Percentiles rank a stretch among this genome's conserved stretches.
Conservation (phyloP, 2,888 invertebrate genomes). For the Neocrepidodera transversa region DNA sequence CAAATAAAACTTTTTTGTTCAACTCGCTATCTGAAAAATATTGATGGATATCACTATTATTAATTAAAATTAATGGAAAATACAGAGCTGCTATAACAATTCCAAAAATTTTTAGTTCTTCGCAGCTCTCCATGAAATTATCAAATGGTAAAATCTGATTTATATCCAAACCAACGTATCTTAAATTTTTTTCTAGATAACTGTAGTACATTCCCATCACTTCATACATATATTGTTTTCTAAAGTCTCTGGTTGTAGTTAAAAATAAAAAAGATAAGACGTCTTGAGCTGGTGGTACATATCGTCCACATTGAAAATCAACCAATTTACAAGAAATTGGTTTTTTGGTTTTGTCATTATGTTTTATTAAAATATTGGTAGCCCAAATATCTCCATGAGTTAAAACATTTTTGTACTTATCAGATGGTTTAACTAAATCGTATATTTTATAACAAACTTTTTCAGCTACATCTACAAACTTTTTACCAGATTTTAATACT, state of each 20-base stretch:
- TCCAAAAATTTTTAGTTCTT: constrained; percentile 52
- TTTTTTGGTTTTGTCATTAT: constrained; percentile 39
- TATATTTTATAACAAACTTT: constrained; percentile 44
- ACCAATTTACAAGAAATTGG: constrained; percentile 53
- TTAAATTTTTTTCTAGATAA: constrained; percentile 49
- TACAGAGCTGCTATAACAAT: constrained; percentile 50
- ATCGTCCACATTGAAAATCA: constrained; percentile 60
- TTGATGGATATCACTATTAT: constrained; percentile 41
- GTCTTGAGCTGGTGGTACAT: constrained; percentile 72
- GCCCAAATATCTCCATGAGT: constrained; percentile 72
- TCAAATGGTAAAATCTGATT: constrained; percentile 47
- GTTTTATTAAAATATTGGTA: constrained; percentile 62
- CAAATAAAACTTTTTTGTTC: constrained; percentile 44
- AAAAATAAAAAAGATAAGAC: constrained; percentile 59
- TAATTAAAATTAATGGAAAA: constrained; percentile 51
- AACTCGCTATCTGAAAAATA: constrained; percentile 45
- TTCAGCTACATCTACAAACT: constrained; percentile 42
- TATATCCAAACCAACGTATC: constrained; percentile 42
- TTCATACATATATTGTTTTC: constrained; percentile 47
- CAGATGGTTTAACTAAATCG: constrained; percentile 53
- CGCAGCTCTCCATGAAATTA: constrained; percentile 53
- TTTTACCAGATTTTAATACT: constrained; percentile 45
- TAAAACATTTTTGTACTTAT: constrained; percentile 62
- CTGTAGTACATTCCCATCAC: constrained; percentile 54
- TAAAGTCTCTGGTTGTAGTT: constrained; percentile 50